phyloP scores from a whole-genome alignment of 2,113 vertebrate genomes.

The Craseonycteris thonglongyai region DNA sequence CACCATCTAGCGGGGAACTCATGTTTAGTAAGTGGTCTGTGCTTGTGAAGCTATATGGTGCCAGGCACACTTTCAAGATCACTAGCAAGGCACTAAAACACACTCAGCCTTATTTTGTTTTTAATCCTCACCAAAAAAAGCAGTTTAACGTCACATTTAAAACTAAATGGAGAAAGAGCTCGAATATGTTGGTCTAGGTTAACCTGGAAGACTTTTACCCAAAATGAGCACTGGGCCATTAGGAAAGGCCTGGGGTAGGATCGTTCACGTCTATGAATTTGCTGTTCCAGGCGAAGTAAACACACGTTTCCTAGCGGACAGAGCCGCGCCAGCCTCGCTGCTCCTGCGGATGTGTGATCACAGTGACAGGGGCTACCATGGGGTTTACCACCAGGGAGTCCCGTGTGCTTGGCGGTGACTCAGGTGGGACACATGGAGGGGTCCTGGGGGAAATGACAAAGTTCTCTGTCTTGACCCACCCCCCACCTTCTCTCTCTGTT shows the following conservation, averaged over 20 bases:
- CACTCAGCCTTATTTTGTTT: slow-evolving; percentile 32
- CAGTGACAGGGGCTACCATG: not conserved
- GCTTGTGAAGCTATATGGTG: not conserved
- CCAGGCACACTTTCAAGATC: not conserved
- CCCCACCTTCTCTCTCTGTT: not conserved
- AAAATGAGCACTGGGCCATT: no score
- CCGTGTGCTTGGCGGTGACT: not conserved
- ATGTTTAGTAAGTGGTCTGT: not conserved
- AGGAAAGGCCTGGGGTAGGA: not conserved
- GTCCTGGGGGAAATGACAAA: not conserved
- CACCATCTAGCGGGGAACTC: slow-evolving; percentile 77
- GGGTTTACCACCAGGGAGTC: slow-evolving; percentile 18
- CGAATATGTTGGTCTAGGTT: not conserved
- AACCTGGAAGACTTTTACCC: not conserved
- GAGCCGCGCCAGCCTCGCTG: not conserved
- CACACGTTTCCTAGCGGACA: not conserved
- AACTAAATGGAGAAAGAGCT: not conserved
- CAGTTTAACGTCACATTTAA: not conserved
- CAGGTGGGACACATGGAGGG: not conserved
- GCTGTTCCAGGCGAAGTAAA: not conserved
- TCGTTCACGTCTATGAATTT: not conserved
- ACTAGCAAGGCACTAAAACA: not conserved
- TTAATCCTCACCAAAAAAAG: slow-evolving; percentile 17
- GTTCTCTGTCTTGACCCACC: not conserved
- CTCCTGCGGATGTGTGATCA: not conserved